Evolutionary conservation across 2,888 invertebrate species (phyloP), one percentile per base, ranked within the genome.

Genomic region (Petrolisthes cinctipes): DNA sequence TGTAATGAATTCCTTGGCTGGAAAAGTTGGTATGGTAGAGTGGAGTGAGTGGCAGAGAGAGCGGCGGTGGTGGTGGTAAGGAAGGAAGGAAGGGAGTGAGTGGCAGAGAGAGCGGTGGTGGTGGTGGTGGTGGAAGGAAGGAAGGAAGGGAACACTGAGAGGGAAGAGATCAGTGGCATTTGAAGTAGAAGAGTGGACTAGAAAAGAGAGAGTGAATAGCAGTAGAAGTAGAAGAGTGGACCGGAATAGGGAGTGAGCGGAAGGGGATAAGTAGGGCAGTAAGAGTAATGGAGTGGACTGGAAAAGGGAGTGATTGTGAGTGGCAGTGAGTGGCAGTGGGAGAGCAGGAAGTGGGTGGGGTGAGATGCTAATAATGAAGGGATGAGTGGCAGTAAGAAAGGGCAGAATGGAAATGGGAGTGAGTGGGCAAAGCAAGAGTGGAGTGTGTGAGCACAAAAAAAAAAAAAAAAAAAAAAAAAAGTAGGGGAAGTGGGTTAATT

Each of bases 41-140:
- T 68, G 53, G 68, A 68, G 68, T 9, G 66, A 82, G 82, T 14
- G 68, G n/a, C 14, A 82, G 68, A 51, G 68, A 68, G 82, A 82
- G 68, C 11, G 68, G 17, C 5, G 20, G 54, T 17, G 17, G 6
- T 14, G 20, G 17, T 5, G 54, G 56, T 11, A n/a, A n/a, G n/a
- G n/a, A n/a, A n/a, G n/a, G n/a, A n/a, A n/a, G 68, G 68, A 17
- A 82, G 68, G 51, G 2, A 82, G n/a, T n/a, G n/a, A n/a, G n/a
- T n/a, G n/a, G n/a, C n/a, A n/a, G n/a, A n/a, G n/a, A n/a, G n/a
- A n/a, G n/a, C n/a, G n/a, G n/a, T n/a, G n/a, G n/a, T n/a, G n/a
- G n/a, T n/a, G n/a, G n/a, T n/a, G n/a, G n/a, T n/a, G n/a, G n/a
- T n/a, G 68, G n/a, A 7, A 51, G 51, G 53, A 71, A 82, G 68